Conservation (phyloP, 2,797 vertebrate genomes). For the Pseudochirops cupreus region DNA sequence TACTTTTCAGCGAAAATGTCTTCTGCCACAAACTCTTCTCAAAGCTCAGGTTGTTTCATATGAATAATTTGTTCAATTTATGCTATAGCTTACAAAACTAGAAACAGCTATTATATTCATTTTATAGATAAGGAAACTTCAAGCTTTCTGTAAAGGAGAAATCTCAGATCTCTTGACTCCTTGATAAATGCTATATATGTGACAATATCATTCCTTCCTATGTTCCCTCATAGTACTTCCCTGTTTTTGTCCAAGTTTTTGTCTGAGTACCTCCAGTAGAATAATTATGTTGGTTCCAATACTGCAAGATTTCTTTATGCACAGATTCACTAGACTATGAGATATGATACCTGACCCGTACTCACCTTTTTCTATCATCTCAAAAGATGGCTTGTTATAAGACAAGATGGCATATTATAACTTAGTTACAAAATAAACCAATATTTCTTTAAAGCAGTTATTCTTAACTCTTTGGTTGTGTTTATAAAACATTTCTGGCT, state of each 20-base stretch:
- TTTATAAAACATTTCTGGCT: neutral
- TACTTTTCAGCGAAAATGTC: conserved; percentile 49
- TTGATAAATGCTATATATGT: conserved; percentile 30
- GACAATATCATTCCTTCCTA: neutral
- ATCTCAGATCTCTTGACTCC: neutral
- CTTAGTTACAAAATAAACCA: neutral
- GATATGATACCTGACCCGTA: neutral
- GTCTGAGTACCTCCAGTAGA: conserved; percentile 13
- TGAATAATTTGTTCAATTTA: conserved; percentile 12
- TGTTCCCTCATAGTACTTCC: neutral
- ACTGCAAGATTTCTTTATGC: neutral
- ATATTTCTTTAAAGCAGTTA: neutral
- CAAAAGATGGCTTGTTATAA: neutral
- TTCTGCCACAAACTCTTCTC: neutral
- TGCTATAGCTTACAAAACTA: conserved; percentile 21
- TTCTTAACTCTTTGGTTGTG: neutral
- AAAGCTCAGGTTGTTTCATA: conserved; percentile 16
- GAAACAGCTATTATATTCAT: conserved; percentile 9
- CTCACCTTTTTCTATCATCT: neutral
- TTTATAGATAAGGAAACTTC: conserved; percentile 12
- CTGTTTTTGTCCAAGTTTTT: conserved; percentile 35
- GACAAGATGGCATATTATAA: neutral
- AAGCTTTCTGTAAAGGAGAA: conserved; percentile 1
- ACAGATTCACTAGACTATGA: neutral
- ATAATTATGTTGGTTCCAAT: conserved; percentile 24